These are phyloP conservation scores for Cercopithecus diana DNA, from an alignment of 2,797 vertebrate species.

Conservation along the genomic window DNA sequence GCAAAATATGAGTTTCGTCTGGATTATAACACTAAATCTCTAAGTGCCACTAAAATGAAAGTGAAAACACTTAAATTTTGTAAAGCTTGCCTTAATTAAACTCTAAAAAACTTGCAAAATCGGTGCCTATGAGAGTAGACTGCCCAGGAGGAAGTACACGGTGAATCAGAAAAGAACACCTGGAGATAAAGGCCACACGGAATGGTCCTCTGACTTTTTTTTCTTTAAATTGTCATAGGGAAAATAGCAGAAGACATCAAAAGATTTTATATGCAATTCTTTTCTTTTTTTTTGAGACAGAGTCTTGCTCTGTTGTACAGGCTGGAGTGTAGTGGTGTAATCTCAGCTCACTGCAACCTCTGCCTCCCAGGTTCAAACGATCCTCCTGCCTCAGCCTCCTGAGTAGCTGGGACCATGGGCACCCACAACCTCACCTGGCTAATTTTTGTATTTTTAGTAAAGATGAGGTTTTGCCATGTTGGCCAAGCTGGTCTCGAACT, in stretches of 20 bases:
- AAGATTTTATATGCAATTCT: not conserved
- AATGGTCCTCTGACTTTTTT: not conserved
- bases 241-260: not conserved
- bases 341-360: not conserved
- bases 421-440: not conserved
- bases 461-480: not conserved
- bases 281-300: not conserved
- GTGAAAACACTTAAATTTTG: not conserved
- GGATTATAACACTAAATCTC: not conserved
- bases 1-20: not conserved
- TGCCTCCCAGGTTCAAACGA: not conserved
- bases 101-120: not conserved
- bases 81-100: slow-evolving; percentile 44
- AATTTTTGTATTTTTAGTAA: not conserved
- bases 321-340: not conserved
- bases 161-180: not conserved
- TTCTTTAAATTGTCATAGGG: not conserved
- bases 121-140: not conserved
- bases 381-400: not conserved
- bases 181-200: not conserved
- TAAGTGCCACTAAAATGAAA: slow-evolving; percentile 8
- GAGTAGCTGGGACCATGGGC: not conserved
- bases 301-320: not conserved
- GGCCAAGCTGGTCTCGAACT: not conserved
- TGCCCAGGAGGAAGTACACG: not conserved